Conservation (phyloP, 2,797 vertebrate species). For the Arnoldichthys spilopterus region DNA sequence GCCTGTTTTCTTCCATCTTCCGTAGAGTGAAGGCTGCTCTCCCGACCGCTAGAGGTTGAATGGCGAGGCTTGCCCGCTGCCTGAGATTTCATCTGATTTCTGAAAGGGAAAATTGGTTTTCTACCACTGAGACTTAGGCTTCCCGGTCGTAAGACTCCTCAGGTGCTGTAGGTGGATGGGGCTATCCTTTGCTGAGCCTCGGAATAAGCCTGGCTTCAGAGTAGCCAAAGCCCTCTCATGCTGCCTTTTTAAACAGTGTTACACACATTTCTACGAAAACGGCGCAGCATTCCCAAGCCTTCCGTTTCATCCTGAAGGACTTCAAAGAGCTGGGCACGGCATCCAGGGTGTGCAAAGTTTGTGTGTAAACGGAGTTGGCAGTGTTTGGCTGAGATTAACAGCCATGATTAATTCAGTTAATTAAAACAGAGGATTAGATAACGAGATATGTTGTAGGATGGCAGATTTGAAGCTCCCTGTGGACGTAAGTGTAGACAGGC, state of each 20-base stretch:
- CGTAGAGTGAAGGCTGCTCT: conserved; percentile 34
- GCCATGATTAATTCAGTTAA: conserved; percentile 51
- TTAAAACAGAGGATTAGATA: conserved; percentile 56
- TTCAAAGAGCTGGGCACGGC: conserved; percentile 27
- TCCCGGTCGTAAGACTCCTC: conserved; percentile 43
- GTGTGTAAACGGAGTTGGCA: conserved; percentile 33
- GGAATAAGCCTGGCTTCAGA: conserved; percentile 36
- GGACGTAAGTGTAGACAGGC: conserved; percentile 7
- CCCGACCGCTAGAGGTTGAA: conserved; percentile 35
- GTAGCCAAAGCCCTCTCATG: conserved; percentile 27
- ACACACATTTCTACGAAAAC: conserved; percentile 42
- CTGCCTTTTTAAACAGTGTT: conserved; percentile 43
- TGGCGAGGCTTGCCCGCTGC: conserved; percentile 9
- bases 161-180: conserved; percentile 23
- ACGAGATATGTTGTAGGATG: conserved; percentile 45
- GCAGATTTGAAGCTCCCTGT: conserved; percentile 43
- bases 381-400: conserved; percentile 46
- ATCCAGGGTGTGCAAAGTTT: conserved; percentile 10
- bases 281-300: conserved; percentile 15
- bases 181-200: conserved; percentile 8
- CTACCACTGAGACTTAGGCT: conserved; percentile 17
- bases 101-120: conserved; percentile 47
- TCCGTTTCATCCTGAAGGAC: conserved; percentile 34
- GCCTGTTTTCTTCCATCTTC: conserved; percentile 37
- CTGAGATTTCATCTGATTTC: conserved; percentile 43